These are phyloP conservation scores for Xyrauchen texanus DNA, from an alignment of 2,113 vertebrate genomes.

Conservation along the genomic window DNA sequence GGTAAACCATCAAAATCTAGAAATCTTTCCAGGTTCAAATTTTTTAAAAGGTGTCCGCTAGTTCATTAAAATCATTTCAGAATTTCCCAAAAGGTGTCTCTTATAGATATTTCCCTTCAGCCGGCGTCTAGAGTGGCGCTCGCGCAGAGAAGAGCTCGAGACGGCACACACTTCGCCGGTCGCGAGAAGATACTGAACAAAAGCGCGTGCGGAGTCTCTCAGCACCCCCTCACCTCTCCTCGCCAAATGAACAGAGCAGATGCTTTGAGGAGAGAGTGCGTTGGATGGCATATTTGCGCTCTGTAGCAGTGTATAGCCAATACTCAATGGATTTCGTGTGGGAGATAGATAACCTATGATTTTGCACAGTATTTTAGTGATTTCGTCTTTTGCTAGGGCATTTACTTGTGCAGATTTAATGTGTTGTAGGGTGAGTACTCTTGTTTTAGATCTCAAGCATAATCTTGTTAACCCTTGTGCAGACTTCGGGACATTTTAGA, in stretches of 20 bases:
- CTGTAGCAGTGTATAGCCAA: background rate
- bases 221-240: constrained; percentile 1
- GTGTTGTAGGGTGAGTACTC: background rate
- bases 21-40: background rate
- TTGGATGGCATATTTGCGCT: no score
- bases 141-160: constrained; percentile 2
- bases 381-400: constrained; percentile 23
- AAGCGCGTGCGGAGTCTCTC: constrained; percentile 41
- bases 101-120: background rate
- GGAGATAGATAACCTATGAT: background rate
- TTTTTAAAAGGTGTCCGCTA: background rate
- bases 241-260: constrained; percentile 4
- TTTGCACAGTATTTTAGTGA: background rate
- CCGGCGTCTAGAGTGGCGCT: background rate
- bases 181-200: constrained; percentile 51
- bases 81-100: no score
- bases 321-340: constrained; percentile 14
- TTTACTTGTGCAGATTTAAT: background rate
- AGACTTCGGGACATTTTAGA: no score
- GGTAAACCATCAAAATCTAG: constrained; percentile 4
- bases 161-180: constrained; percentile 26
- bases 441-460: background rate
- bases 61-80: background rate
- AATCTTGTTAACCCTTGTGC: no score
- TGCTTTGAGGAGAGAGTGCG: constrained; percentile 14